These are phyloP conservation scores for Camelus bactrianus DNA, from an alignment of 2,113 vertebrate species.

Conservation along the genomic window DNA sequence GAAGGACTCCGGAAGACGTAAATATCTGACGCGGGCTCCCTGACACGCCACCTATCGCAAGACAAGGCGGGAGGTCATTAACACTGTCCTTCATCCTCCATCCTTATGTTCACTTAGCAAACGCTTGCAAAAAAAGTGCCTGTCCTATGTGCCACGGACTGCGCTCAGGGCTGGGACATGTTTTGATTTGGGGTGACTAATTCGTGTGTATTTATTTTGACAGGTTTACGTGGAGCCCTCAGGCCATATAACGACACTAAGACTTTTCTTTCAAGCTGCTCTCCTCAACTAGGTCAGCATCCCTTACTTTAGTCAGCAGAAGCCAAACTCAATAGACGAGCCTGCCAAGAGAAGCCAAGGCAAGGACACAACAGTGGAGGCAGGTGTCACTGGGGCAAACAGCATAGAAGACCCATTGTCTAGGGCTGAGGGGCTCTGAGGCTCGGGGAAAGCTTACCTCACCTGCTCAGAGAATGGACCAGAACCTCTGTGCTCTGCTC, in stretches of 20 bases:
- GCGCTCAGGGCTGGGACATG: constrained; percentile 55
- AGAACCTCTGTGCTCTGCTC: background rate
- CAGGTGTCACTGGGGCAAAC: constrained; percentile 56
- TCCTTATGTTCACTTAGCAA: constrained; percentile 5
- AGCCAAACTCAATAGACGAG: constrained; percentile 78
- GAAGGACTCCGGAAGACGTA: constrained; percentile 19
- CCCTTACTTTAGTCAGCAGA: constrained; percentile 75
- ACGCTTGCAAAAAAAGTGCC: background rate
- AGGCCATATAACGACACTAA: constrained; percentile 66
- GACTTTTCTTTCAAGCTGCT: constrained; percentile 74
- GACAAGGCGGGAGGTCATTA: constrained; percentile 16
- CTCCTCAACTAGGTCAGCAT: constrained; percentile 75
- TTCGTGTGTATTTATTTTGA: constrained; percentile 72
- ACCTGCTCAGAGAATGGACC: background rate
- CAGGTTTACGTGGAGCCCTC: constrained; percentile 72
- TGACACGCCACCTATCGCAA: background rate
- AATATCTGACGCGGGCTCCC: background rate
- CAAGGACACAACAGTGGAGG: constrained; percentile 30
- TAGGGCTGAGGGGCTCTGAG: constrained; percentile 49
- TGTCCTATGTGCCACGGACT: background rate
- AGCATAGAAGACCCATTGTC: constrained; percentile 75
- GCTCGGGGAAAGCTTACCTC: constrained; percentile 53
- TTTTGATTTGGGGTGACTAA: constrained; percentile 67
- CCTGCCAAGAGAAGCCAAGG: constrained; percentile 76
- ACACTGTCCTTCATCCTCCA: background rate